These are phyloP conservation scores for Drosophila nr. medialis DNA, from an alignment of 2,888 invertebrate species.

Conservation along the genomic window DNA sequence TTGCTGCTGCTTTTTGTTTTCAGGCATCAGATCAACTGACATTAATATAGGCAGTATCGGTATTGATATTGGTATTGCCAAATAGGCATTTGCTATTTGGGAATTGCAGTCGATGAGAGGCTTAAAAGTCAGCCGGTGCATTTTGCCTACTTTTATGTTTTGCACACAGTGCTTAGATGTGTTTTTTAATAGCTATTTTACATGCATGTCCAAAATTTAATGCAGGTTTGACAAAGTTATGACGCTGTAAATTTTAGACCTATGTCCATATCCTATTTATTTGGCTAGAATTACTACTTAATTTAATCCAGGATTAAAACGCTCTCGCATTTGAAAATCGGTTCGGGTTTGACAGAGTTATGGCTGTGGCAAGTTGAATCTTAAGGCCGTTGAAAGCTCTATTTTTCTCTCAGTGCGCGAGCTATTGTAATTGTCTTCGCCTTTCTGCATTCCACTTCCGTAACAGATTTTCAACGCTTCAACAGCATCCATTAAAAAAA, in stretches of 20 bases:
- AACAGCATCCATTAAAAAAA: conserved; percentile 44
- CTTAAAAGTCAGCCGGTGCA: not conserved
- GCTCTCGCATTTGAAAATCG: not conserved
- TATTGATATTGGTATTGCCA: not conserved
- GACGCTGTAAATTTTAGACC: not conserved
- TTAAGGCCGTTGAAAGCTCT: not conserved
- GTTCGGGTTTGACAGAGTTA: not conserved
- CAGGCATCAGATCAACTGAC: not conserved
- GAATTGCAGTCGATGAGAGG: not conserved
- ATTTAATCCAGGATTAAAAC: too few relatives aligned
- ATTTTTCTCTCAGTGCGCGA: conserved; percentile 8
- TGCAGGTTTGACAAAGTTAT: not conserved
- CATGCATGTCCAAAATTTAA: not conserved
- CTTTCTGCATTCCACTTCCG: conserved; percentile 35
- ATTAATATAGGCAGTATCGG: not conserved
- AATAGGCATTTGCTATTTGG: not conserved
- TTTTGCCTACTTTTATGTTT: not conserved
- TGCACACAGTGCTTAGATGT: not conserved
- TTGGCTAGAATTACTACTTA: too few relatives aligned
- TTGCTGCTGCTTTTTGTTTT: conserved; percentile 6
- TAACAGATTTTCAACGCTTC: conserved; percentile 33
- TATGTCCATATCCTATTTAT: too few relatives aligned
- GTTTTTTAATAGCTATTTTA: not conserved
- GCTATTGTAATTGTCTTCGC: conserved; percentile 34
- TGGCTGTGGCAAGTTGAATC: not conserved